Evolutionary conservation across 2,888 invertebrate genomes (phyloP), one percentile per base, ranked within the genome.

Genomic region (Torymus texanus): DNA sequence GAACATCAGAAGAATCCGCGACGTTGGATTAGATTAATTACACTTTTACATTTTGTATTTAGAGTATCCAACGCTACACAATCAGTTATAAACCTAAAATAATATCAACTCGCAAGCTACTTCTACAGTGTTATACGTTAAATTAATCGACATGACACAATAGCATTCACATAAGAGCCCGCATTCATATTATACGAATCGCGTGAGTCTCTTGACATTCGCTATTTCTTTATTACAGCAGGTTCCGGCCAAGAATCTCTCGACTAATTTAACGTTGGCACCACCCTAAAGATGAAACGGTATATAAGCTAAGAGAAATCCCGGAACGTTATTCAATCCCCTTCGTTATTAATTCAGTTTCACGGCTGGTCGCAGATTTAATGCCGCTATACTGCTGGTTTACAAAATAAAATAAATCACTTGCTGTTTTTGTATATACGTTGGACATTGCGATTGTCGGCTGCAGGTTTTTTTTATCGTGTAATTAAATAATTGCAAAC

Each of bases 181-280:
- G 8, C 41, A 24, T 21, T 18, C 14, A 55, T 13, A n/a, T 11
- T 21, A 21, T 2, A 21, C 21, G 21, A 1, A 21, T 21, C 21
- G 21, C 21, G 21, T 18, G 3, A 14, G 11, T 14, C 18, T 61
- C 50, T 50, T 50, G 3, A 14, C 14, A n/a, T 2, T 21, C 50
- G 3, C 10, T 21, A 13, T 61, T 59, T n/a, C 50, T 61, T 51
- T 24, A 56, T 51, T 59, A 59, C 13, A 14, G 29, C 11, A 10
- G 24, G 10, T 51, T 72, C 61, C 21, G n/a, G 59, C 71, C 61
- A 61, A 72, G 53, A 72, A 41, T 53, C 51, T 21, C 12, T 51
- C 61, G 10, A 50, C 14, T 61, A 61, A 72, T 61, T 72, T 72
- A 61, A 61, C 51, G 18, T 62, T 72, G 71, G 71, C 71, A 71